Conservation (phyloP, 2,113 vertebrate genomes). For the Erythrocercus mccallii region DNA sequence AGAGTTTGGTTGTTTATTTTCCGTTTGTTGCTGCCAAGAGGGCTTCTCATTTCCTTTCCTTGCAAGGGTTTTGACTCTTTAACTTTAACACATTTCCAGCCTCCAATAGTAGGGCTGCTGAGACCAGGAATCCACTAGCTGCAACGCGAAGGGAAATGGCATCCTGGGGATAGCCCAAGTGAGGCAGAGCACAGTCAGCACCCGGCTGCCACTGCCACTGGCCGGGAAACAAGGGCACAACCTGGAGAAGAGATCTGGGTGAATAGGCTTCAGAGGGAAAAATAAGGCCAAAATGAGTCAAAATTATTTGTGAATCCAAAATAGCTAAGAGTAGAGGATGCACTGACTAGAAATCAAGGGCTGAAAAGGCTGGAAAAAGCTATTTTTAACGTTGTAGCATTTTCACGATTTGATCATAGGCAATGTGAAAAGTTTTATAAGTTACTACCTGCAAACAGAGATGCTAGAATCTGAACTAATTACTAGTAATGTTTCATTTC, state of each 20-base stretch:
- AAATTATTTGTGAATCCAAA: background rate
- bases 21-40: constrained; percentile 69
- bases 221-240: rapidly evolving
- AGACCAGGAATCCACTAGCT: background rate
- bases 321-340: background rate
- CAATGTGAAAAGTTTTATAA: background rate
- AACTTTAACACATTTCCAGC: constrained; percentile 61
- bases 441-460: background rate
- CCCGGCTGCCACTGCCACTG: background rate
- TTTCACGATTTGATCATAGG: background rate
- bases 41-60: constrained; percentile 62
- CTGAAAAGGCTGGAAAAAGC: background rate
- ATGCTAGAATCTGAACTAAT: background rate
- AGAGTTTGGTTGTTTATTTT: constrained; percentile 76
- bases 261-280: background rate
- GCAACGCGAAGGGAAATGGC: background rate
- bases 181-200: background rate
- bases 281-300: rapidly evolving
- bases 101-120: background rate
- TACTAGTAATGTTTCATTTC: background rate
- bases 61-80: constrained; percentile 52
- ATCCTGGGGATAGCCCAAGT: background rate
- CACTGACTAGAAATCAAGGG: background rate
- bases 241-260: background rate
- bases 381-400: background rate